A percentile compares a stretch with the other conserved stretches of the same genome.
Evolutionary conservation across 2,113 vertebrate genomes (phyloP).

Genomic region (Bungarus multicinctus): DNA sequence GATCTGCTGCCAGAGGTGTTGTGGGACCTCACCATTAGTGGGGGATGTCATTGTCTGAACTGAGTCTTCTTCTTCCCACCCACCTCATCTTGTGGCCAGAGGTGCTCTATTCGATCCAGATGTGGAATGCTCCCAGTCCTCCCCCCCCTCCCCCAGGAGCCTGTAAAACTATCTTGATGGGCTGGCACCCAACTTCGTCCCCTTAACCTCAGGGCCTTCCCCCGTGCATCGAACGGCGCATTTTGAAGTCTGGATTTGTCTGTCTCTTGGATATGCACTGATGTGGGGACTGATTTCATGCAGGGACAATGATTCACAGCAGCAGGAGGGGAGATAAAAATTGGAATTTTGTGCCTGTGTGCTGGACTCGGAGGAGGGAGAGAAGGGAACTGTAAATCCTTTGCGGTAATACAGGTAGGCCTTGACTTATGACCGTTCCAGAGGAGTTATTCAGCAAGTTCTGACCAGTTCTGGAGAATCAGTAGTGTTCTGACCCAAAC

Average conservation of each 20-base stretch:
- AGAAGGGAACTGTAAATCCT: not conserved
- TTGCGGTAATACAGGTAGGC: no score
- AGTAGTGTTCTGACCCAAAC: no score
- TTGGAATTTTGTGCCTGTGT: not conserved
- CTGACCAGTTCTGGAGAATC: no score
- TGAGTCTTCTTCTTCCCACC: not conserved
- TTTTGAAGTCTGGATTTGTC: not conserved
- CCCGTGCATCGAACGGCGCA: not conserved
- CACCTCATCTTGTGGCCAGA: not conserved
- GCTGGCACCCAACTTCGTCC: not conserved
- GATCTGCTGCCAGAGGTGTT: not conserved
- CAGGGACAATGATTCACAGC: not conserved
- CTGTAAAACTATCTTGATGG: not conserved
- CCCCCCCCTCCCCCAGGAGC: not conserved
- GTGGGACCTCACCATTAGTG: not conserved
- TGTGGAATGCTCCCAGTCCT: not conserved
- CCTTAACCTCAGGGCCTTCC: not conserved
- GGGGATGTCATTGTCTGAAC: not conserved
- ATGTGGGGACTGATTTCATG: not conserved
- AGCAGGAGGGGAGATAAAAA: not conserved
- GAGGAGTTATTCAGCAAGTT: no score
- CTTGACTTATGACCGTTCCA: no score
- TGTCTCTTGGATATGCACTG: not conserved
- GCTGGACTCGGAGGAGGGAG: not conserved
- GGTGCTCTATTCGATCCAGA: slow-evolving; percentile 14